These are phyloP conservation scores for Notocelia uddmanniana DNA, from an alignment of 2,888 invertebrate genomes.

Conservation along the genomic window DNA sequence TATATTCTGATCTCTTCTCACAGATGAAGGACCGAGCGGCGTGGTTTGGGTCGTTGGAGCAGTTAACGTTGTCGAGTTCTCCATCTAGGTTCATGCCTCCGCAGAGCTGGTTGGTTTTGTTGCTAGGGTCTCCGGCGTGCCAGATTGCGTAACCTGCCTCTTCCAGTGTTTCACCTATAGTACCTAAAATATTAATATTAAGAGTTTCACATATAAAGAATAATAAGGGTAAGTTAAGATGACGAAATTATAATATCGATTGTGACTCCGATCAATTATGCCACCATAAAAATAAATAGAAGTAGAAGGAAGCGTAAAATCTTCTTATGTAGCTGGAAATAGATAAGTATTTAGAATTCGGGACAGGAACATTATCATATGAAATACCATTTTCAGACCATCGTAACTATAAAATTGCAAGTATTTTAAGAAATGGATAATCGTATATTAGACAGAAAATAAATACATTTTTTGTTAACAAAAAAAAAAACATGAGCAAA, in stretches of 20 bases:
- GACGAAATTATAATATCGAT: not conserved
- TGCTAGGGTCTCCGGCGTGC: conserved; percentile 1
- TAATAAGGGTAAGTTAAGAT: not conserved
- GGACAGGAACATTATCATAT: no score
- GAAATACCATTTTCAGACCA: no score
- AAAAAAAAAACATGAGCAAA: no score
- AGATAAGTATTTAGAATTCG: no score
- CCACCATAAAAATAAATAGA: not conserved
- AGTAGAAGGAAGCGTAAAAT: not conserved
- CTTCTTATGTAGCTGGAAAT: not conserved
- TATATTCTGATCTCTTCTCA: not conserved
- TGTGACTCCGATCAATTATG: not conserved
- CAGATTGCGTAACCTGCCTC: conserved; percentile 1
- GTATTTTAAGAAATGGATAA: no score
- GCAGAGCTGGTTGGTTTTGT: not conserved
- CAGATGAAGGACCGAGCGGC: conserved; percentile 6
- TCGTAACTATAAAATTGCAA: no score
- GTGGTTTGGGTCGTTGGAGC: not conserved
- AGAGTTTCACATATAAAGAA: not conserved
- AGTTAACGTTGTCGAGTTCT: not conserved
- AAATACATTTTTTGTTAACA: no score
- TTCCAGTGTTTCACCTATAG: conserved; percentile 6
- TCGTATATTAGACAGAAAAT: no score
- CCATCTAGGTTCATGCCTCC: not conserved
- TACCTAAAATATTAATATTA: not conserved